Base-by-base conservation (phyloP, 2,113 vertebrate genomes). In the Synodontis membranacea region DNA sequence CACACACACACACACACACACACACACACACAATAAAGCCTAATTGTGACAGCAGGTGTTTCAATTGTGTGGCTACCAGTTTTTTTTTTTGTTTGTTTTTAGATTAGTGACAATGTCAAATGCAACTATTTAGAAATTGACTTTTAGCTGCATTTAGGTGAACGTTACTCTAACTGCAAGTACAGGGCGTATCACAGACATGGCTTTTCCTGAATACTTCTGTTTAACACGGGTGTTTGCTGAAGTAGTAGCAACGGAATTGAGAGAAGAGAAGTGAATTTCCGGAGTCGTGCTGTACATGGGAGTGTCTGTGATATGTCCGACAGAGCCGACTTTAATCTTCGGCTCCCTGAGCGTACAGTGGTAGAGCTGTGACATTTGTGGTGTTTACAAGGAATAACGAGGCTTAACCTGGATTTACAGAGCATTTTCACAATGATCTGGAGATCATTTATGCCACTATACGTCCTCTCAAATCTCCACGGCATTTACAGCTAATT, bases 341-440 rank as follows among this genome's bases (percentile, higher is more conserved):
- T 80, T 23, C 12, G 37, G 31, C 23, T 25, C 60, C 58, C 58
- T 17, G 31, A 86, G 75, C 31, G 21, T 62, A 39, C 74, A 4
- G 44, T 66, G 74, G 12, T 66, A 15, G n/a, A 76, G 56, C 56
- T 81, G 64, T 86, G 86, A 88, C 84, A 89, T 86, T 86, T 88
- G 68, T 86, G 82, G 82, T 84, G 62, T 79, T 66, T 84, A 37
- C 37, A 66, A 54, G 75, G 78, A 83, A 70, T 88, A 52, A 89
- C 84, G 58, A 11, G 84, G 82, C 86, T 89, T 81, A 84, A 84
- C 76, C 84, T 88, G 80, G 89, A 84, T 89, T 62, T 64, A 68
- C 25, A 21, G 44, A 82, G 31, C 39, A 62, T 48, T 48, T 64
- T 76, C 78, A 80, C 81, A 31, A 70, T 76, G 81, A 76, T 80